Percentiles rank a stretch among this genome's conserved stretches.
Evolutionary conservation across 1,140 invertebrate genomes (phyloP).

Genomic region (Neomicropteryx cornuta): DNA sequence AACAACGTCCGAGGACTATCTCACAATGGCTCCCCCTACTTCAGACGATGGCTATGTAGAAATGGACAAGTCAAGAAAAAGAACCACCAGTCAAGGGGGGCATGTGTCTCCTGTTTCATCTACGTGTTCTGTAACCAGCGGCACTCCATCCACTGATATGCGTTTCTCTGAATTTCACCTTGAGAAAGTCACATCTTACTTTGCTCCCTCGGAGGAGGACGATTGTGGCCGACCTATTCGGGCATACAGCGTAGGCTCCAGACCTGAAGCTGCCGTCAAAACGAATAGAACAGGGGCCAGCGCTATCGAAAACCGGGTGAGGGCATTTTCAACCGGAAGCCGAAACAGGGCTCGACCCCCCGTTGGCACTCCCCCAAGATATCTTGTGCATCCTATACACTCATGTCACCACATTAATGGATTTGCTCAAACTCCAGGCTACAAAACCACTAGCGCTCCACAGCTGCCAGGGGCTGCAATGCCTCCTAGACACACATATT

Average conservation of each 20-base stretch:
- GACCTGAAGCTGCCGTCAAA: constrained; percentile 41
- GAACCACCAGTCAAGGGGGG: constrained; percentile 49
- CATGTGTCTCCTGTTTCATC: constrained; percentile 45
- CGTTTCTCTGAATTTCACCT: constrained; percentile 46
- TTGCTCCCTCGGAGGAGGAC: constrained; percentile 47
- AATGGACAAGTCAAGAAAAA: constrained; percentile 40
- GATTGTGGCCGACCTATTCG: constrained; percentile 61
- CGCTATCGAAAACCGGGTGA: constrained; percentile 34
- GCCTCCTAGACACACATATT: constrained; percentile 30
- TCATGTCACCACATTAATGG: constrained; percentile 1
- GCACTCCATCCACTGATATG: constrained; percentile 21
- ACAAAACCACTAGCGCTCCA: constrained; percentile 49
- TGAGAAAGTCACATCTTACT: constrained; percentile 54
- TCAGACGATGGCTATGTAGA: constrained; percentile 50
- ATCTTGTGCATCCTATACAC: not conserved
- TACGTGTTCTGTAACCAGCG: constrained; percentile 54
- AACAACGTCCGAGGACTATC: constrained; percentile 8
- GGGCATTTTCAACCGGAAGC: constrained; percentile 62
- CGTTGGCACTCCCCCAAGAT: constrained; percentile 15
- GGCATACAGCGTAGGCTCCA: constrained; percentile 80
- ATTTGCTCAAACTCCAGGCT: constrained; percentile 15
- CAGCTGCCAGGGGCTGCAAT: constrained; percentile 34
- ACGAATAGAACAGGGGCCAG: constrained; percentile 20
- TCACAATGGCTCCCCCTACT: constrained; percentile 20
- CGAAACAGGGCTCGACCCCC: constrained; percentile 27